A percentile compares a stretch with the other conserved stretches of the same genome.
Conservation (phyloP, 2,113 vertebrate species). For the Origma solitaria region DNA sequence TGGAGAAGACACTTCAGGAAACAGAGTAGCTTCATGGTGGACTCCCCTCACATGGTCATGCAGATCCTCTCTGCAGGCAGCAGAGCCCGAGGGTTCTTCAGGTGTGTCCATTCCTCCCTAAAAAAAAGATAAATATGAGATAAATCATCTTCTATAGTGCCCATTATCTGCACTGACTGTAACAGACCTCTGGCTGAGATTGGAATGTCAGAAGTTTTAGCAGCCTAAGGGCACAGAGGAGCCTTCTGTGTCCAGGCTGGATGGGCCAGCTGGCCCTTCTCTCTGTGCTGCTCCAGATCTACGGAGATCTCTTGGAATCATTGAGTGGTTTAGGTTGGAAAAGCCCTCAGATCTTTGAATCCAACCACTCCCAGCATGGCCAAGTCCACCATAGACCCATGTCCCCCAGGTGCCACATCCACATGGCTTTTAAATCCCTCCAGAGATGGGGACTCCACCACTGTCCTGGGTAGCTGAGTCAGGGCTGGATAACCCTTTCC, state of each 20-base stretch:
- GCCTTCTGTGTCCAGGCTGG: not conserved
- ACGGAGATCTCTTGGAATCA: too few species aligned
- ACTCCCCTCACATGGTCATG: accelerated
- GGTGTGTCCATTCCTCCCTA: not conserved
- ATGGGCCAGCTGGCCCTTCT: not conserved
- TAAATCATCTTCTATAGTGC: not conserved
- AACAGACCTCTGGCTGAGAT: not conserved
- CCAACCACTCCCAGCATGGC: not conserved
- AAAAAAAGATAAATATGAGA: not conserved
- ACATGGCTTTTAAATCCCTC: accelerated
- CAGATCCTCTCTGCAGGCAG: not conserved
- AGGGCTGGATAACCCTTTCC: not conserved
- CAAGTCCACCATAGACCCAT: not conserved
- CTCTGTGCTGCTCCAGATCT: not conserved
- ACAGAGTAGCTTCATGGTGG: not conserved
- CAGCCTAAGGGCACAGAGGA: accelerated
- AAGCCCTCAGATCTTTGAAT: not conserved
- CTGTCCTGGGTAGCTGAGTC: too few species aligned
- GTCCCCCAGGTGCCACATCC: not conserved
- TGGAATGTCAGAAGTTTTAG: not conserved
- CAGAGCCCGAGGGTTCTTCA: not conserved
- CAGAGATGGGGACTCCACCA: too few species aligned
- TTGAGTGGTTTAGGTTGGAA: not conserved
- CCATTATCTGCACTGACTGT: not conserved
- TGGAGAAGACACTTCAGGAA: not conserved